A percentile compares a stretch with the other conserved stretches of the same genome.
These are phyloP conservation scores for Scolopax bukidnonensis DNA, from an alignment of 2,797 vertebrate genomes.

Conservation along the genomic window DNA sequence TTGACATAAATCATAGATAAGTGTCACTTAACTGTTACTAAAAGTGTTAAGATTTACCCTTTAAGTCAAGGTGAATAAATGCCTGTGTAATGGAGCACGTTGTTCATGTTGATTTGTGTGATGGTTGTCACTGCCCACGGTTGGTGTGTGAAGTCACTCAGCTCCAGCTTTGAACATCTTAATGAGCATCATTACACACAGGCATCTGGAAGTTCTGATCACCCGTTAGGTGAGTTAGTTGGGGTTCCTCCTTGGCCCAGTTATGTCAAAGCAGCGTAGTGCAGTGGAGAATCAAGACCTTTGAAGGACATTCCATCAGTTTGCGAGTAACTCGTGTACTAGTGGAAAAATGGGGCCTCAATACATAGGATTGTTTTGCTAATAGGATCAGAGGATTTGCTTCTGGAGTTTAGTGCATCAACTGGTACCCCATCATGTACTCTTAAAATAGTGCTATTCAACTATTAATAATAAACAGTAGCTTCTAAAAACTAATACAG, in stretches of 20 bases:
- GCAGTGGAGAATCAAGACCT: background rate
- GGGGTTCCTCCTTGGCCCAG: background rate
- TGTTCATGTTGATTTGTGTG: background rate
- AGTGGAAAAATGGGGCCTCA: background rate
- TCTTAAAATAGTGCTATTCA: background rate
- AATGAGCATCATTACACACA: background rate
- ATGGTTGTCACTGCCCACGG: background rate
- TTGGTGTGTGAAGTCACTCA: background rate
- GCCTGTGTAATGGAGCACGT: background rate
- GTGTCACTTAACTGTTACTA: no score
- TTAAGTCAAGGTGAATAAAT: background rate
- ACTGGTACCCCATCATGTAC: background rate
- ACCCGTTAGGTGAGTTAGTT: background rate
- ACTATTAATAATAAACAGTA: background rate
- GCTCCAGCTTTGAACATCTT: background rate
- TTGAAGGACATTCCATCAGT: background rate
- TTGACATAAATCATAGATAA: background rate
- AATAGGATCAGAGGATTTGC: background rate
- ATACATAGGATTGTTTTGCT: background rate
- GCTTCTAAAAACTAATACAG: background rate
- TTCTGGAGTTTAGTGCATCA: background rate
- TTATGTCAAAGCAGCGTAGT: background rate
- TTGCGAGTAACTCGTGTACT: background rate
- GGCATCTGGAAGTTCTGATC: background rate
- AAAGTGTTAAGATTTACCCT: background rate